Evolutionary conservation across 2,113 vertebrate species (phyloP).

Genomic region (Rana temporaria): DNA sequence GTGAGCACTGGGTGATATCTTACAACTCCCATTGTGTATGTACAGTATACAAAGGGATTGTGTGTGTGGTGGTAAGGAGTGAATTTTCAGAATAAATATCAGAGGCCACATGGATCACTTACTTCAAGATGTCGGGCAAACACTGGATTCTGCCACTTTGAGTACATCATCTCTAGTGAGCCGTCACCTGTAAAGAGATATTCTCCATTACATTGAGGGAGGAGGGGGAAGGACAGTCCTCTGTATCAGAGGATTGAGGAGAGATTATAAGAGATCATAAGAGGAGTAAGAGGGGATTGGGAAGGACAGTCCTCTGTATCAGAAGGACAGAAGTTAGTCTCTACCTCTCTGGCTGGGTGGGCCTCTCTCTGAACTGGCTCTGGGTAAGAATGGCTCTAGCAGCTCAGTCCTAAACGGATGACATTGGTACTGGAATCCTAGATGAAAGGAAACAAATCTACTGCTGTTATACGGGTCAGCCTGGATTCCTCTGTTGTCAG

Average conservation of each 20-base stretch:
- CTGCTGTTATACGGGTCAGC: no score
- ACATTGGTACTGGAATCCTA: conserved; percentile 90
- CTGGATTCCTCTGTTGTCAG: no score
- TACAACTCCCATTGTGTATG: no score
- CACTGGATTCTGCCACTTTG: conserved; percentile 93
- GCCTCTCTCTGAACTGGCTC: conserved; percentile 79
- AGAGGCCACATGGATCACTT: conserved; percentile 53
- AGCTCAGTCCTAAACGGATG: conserved; percentile 90
- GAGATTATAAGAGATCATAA: no score
- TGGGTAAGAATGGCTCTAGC: conserved; percentile 91
- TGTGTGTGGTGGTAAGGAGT: no score
- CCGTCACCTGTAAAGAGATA: conserved; percentile 14
- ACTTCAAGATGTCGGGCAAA: conserved; percentile 86
- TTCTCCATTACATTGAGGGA: not conserved
- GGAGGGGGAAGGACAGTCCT: no score
- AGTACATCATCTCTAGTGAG: conserved; percentile 80
- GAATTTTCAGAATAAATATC: no score
- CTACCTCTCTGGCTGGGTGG: conserved; percentile 72
- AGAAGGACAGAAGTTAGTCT: conserved; percentile 73
- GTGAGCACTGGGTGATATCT: no score
- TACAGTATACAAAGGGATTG: no score
- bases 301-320: no score
- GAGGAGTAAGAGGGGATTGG: no score
- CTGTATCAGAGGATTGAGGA: no score
- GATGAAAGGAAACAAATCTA: not conserved